Conservation (phyloP, 2,113 vertebrate genomes). For the Sarotherodon lohbergeri region DNA sequence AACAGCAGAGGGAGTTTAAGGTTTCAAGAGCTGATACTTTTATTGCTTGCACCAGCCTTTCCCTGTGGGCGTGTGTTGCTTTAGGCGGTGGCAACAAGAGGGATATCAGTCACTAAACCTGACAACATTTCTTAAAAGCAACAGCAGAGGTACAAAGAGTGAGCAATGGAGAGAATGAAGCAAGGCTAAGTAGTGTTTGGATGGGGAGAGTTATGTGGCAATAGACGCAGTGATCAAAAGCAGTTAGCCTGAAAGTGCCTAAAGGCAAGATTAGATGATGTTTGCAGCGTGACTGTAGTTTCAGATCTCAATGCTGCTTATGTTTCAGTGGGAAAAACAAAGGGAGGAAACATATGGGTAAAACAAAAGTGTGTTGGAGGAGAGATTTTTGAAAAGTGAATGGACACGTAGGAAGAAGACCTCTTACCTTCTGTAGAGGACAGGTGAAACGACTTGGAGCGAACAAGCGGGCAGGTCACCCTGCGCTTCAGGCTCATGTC, state of each 20-base stretch:
- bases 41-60: background rate
- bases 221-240: background rate
- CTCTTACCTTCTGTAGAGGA: conserved; percentile 86
- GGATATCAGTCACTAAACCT: background rate
- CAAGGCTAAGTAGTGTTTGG: background rate
- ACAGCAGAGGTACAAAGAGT: background rate
- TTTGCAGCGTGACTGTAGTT: background rate
- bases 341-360: background rate
- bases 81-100: background rate
- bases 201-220: background rate
- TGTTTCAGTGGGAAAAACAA: background rate
- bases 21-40: conserved; percentile 23
- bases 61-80: background rate
- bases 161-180: background rate
- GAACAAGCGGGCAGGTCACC: conserved; percentile 88
- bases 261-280: background rate
- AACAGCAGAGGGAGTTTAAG: conserved; percentile 40
- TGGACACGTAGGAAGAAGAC: background rate
- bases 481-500: conserved; percentile 95
- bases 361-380: background rate
- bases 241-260: background rate
- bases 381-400: background rate
- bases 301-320: background rate
- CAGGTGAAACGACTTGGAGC: conserved; percentile 93
- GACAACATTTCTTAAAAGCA: background rate